Conservation (phyloP, 2,113 vertebrate genomes). For the Sphyrna mokarran region DNA sequence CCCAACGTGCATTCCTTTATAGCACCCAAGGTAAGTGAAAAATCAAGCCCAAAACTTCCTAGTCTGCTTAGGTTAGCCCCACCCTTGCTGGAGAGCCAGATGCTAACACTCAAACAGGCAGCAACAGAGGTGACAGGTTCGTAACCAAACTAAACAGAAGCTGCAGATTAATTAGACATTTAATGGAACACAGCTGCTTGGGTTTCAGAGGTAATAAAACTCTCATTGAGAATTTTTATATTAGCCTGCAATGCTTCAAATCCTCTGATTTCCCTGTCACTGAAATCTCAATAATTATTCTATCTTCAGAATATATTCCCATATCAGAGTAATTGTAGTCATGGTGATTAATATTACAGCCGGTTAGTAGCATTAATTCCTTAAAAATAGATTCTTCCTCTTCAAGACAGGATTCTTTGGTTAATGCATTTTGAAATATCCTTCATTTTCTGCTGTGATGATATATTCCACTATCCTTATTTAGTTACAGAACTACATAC, state of each 20-base stretch:
- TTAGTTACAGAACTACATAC: no score
- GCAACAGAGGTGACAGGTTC: background rate
- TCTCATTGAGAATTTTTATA: conserved; percentile 30
- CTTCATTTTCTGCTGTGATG: background rate
- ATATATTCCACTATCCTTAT: no score
- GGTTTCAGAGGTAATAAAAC: conserved; percentile 26
- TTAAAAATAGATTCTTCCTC: background rate
- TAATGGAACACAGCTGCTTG: conserved; percentile 6
- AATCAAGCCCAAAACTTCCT: background rate
- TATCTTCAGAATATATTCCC: background rate
- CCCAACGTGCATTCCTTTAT: background rate
- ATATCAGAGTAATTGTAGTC: conserved; percentile 18
- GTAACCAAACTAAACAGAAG: background rate
- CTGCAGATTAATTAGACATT: conserved; percentile 10
- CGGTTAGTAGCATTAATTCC: background rate
- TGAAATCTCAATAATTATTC: background rate
- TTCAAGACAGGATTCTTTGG: background rate
- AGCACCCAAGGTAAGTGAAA: background rate
- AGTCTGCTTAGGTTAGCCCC: no score
- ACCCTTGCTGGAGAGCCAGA: background rate
- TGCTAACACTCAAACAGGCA: background rate
- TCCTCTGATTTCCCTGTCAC: background rate
- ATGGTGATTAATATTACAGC: background rate
- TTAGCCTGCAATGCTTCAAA: background rate
- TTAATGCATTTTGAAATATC: background rate